Conservation (phyloP, 2,113 vertebrate species). For the Aix galericulata region DNA sequence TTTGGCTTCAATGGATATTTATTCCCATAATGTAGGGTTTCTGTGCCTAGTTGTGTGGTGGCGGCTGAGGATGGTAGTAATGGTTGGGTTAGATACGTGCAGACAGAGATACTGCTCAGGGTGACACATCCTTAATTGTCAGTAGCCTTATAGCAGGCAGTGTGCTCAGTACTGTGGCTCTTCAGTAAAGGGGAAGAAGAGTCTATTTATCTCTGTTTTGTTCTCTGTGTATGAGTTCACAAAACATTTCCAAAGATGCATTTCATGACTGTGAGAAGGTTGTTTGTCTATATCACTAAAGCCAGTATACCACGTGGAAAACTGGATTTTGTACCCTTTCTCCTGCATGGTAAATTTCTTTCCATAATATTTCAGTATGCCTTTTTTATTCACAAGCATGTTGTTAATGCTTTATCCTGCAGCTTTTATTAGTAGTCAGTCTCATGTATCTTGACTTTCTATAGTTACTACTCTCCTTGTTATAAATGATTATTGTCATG, state of each 20-base stretch:
- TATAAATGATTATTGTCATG: not conserved
- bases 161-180: slow-evolving; percentile 26
- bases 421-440: not conserved
- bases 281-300: not conserved
- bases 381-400: not conserved
- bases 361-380: not conserved
- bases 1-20: slow-evolving; percentile 41
- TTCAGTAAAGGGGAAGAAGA: slow-evolving; percentile 33
- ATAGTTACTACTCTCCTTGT: not conserved
- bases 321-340: not conserved
- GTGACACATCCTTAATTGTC: slow-evolving; percentile 41
- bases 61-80: not conserved
- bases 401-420: not conserved
- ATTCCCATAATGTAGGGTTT: not conserved
- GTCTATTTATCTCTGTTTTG: not conserved
- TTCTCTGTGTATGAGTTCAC: not conserved
- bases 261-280: not conserved
- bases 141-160: not conserved
- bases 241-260: slow-evolving; percentile 6
- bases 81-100: not conserved
- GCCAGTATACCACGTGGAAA: not conserved
- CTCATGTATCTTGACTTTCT: not conserved
- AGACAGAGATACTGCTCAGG: slow-evolving; percentile 20
- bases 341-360: not conserved
- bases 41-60: not conserved